These are phyloP conservation scores for Mesopsocus fuscifrons DNA, from an alignment of 2,888 invertebrate species.

Conservation along the genomic window DNA sequence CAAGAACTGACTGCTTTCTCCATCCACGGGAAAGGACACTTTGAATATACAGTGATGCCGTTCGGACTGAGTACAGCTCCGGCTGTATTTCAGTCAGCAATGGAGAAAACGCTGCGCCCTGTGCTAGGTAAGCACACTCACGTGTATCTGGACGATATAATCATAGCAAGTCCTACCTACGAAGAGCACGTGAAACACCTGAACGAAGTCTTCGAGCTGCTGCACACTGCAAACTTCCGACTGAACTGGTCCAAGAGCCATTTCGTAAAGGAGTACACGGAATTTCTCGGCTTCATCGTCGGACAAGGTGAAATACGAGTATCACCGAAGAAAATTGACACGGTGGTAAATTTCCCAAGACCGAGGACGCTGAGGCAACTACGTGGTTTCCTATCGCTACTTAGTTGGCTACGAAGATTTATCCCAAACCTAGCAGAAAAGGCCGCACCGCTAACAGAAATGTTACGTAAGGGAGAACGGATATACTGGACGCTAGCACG, in stretches of 20 bases:
- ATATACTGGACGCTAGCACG: constrained; percentile 10
- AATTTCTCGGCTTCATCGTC: neutral
- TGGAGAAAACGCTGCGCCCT: constrained; percentile 18
- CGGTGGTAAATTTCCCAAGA: neutral
- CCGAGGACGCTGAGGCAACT: neutral
- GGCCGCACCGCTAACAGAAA: constrained; percentile 10
- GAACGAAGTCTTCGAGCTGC: neutral
- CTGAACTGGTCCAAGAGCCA: neutral
- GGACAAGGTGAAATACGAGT: neutral
- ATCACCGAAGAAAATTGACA: neutral
- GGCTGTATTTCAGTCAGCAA: constrained; percentile 19
- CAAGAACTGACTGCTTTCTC: constrained; percentile 16
- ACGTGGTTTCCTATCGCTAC: neutral
- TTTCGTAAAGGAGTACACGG: neutral
- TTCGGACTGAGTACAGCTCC: constrained; percentile 21
- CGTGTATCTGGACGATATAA: neutral
- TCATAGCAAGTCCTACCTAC: neutral
- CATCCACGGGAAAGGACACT: too few relatives aligned
- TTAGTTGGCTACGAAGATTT: constrained; percentile 14
- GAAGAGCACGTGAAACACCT: neutral
- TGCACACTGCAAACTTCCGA: neutral
- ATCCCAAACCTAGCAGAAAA: constrained; percentile 8
- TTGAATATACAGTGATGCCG: constrained; percentile 17
- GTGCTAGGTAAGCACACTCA: too few relatives aligned
- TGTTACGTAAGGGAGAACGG: constrained; percentile 4